Evolutionary conservation across 1,140 invertebrate genomes (phyloP).

Genomic region (Lepeophtheirus salmonis): DNA sequence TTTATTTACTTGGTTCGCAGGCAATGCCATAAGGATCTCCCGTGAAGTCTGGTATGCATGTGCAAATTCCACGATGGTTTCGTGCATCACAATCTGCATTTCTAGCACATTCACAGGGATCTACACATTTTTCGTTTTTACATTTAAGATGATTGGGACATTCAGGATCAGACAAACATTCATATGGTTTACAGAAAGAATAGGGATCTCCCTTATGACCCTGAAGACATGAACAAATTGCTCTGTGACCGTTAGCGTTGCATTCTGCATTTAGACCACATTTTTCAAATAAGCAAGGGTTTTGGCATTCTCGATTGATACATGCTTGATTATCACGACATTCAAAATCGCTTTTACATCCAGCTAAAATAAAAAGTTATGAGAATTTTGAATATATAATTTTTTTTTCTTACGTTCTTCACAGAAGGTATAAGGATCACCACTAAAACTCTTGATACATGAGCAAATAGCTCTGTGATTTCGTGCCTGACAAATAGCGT

Average conservation of each 20-base stretch:
- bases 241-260: slow-evolving; percentile 28
- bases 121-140: slow-evolving; percentile 22
- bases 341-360: slow-evolving; percentile 62
- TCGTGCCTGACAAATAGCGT: slow-evolving; percentile 54
- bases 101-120: slow-evolving; percentile 25
- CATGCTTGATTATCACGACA: slow-evolving; percentile 62
- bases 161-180: slow-evolving; percentile 22
- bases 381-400: background rate
- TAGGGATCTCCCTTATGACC: slow-evolving; percentile 17
- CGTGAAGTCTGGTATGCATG: slow-evolving; percentile 43
- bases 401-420: slow-evolving; percentile 39
- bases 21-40: slow-evolving; percentile 30
- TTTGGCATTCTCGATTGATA: slow-evolving; percentile 56
- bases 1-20: slow-evolving; percentile 46
- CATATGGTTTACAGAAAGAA: slow-evolving; percentile 7
- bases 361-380: slow-evolving; percentile 40
- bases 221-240: slow-evolving; percentile 16
- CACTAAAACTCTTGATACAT: slow-evolving; percentile 53
- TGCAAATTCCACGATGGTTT: slow-evolving; percentile 35
- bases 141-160: slow-evolving; percentile 22
- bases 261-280: slow-evolving; percentile 63
- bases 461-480: slow-evolving; percentile 46
- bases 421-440: slow-evolving; percentile 54
- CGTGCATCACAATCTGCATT: slow-evolving; percentile 34
- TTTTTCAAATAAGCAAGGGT: slow-evolving; percentile 54